phyloP scores from a whole-genome alignment of 1,140 invertebrate species.

The Zaprionus nigranus region DNA sequence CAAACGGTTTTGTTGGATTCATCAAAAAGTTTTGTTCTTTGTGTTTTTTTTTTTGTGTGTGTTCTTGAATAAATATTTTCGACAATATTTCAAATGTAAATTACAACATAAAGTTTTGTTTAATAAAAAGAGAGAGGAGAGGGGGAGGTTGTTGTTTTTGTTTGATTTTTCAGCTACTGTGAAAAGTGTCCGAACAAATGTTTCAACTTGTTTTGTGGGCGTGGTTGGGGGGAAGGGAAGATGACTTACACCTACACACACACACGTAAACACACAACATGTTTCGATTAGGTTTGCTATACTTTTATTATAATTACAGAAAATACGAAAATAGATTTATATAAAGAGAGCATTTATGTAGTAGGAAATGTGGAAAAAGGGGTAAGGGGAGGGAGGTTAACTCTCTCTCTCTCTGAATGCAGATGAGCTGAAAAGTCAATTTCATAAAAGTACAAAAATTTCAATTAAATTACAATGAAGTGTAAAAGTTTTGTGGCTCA shows the following conservation, averaged over 20 bases:
- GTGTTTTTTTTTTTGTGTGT: constrained; percentile 36
- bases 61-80: constrained; percentile 76
- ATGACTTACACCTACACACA: constrained; percentile 28
- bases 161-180: no score
- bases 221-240: background rate
- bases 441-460: constrained; percentile 67
- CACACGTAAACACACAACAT: constrained; percentile 18
- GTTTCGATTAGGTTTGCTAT: constrained; percentile 43
- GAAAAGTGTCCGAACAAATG: constrained; percentile 44
- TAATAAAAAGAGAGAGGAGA: background rate
- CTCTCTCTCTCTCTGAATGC: constrained; percentile 27
- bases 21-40: constrained; percentile 57
- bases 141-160: background rate
- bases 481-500: constrained; percentile 74
- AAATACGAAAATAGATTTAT: constrained; percentile 29
- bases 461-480: constrained; percentile 81
- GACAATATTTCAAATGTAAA: constrained; percentile 75
- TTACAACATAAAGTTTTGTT: constrained; percentile 69
- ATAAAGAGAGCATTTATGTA: background rate
- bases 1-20: constrained; percentile 53
- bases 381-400: background rate
- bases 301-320: constrained; percentile 17
- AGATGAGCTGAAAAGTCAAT: constrained; percentile 62
- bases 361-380: no score
- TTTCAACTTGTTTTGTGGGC: constrained; percentile 30